These are phyloP conservation scores for Apotomis betuletana DNA, from an alignment of 2,888 invertebrate genomes.

Conservation along the genomic window DNA sequence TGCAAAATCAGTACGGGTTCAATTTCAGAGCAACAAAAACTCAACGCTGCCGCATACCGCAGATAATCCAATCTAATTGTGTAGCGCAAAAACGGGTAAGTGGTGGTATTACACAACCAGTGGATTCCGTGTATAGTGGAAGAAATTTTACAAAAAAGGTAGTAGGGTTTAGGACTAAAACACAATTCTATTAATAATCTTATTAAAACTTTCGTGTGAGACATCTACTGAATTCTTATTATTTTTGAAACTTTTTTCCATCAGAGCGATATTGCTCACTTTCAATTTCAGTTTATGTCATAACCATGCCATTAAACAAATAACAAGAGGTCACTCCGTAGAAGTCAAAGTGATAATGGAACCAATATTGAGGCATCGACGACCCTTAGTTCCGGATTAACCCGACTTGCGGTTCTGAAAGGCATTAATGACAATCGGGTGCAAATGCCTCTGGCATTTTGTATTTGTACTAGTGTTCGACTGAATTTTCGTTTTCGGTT, in stretches of 20 bases:
- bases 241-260: no score
- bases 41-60: constrained; percentile 7
- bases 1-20: neutral
- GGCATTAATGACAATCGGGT: neutral
- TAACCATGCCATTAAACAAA: no score
- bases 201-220: no score
- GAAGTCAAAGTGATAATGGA: neutral
- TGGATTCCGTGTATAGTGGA: constrained; percentile 3
- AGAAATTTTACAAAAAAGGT: constrained; percentile 15
- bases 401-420: neutral
- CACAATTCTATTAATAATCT: no score
- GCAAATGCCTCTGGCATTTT: neutral
- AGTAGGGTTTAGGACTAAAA: neutral
- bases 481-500: no score
- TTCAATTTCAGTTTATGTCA: no score
- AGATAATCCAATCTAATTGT: constrained; percentile 26
- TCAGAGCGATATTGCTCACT: no score
- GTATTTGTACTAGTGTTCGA: neutral
- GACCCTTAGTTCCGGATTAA: neutral
- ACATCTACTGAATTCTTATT: no score
- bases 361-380: neutral
- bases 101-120: neutral
- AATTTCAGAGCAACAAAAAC: constrained; percentile 20
- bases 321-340: no score
- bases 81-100: constrained; percentile 12